These are phyloP conservation scores for Agonopterix subpropinquella DNA, from an alignment of 2,888 invertebrate species.

Conservation along the genomic window DNA sequence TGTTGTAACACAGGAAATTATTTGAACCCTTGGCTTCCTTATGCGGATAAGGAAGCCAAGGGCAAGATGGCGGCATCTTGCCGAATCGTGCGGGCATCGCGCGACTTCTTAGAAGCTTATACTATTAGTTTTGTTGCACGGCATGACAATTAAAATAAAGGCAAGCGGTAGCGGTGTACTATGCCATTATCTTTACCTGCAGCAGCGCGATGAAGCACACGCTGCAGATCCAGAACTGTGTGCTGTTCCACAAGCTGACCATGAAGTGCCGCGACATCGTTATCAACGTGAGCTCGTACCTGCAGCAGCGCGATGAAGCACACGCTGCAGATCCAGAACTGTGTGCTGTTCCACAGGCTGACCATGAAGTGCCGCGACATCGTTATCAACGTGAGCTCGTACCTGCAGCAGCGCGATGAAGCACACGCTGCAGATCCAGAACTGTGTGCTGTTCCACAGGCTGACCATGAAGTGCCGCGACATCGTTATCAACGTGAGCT, in stretches of 20 bases:
- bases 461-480: slow-evolving; percentile 87
- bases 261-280: slow-evolving; percentile 91
- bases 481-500: slow-evolving; percentile 89
- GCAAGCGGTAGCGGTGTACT: not conserved
- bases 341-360: slow-evolving; percentile 84
- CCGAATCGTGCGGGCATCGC: no score
- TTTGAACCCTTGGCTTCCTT: no score
- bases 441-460: slow-evolving; percentile 86
- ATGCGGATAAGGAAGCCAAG: no score
- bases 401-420: slow-evolving; percentile 82
- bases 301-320: slow-evolving; percentile 82
- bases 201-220: slow-evolving; percentile 80
- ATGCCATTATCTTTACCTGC: slow-evolving; percentile 55
- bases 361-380: slow-evolving; percentile 89
- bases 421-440: slow-evolving; percentile 87
- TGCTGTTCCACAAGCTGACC: slow-evolving; percentile 83
- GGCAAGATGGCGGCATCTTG: no score
- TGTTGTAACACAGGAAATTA: no score
- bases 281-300: slow-evolving; percentile 86
- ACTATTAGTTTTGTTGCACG: no score
- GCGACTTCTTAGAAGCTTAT: not conserved
- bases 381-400: slow-evolving; percentile 87
- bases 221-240: slow-evolving; percentile 90
- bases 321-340: slow-evolving; percentile 89
- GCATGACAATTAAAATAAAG: not conserved